These are phyloP conservation scores for Lates japonicus DNA, from an alignment of 2,797 vertebrate species.

Conservation along the genomic window DNA sequence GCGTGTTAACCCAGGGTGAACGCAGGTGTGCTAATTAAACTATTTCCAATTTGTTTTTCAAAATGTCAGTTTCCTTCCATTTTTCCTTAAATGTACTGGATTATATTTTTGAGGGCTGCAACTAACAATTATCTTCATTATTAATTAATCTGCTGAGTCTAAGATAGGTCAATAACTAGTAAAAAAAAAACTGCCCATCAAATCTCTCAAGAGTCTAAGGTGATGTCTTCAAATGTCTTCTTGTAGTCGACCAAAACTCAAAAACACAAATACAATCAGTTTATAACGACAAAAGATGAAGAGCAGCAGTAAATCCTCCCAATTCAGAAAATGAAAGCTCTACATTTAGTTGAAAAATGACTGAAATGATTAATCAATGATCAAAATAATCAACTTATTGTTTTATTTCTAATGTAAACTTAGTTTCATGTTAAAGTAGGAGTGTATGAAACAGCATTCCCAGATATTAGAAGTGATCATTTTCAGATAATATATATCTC, in stretches of 20 bases:
- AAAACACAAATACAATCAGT: neutral
- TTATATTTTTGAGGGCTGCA: neutral
- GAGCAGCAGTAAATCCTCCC: neutral
- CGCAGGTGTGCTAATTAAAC: slow-evolving; percentile 4
- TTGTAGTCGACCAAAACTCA: neutral
- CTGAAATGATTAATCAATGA: neutral
- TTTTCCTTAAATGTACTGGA: neutral
- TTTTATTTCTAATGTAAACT: neutral
- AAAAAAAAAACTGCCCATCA: neutral
- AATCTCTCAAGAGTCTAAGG: neutral
- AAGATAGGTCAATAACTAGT: neutral
- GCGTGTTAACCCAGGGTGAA: slow-evolving; percentile 10
- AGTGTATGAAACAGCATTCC: neutral
- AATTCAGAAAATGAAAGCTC: neutral
- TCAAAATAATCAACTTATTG: neutral
- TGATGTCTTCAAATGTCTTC: neutral
- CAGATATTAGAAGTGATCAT: neutral
- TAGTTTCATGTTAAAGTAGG: neutral
- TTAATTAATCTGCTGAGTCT: neutral
- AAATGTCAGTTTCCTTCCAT: neutral
- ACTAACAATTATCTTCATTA: neutral
- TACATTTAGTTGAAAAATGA: neutral
- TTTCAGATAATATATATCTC: neutral
- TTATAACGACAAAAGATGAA: neutral
- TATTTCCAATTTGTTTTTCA: slow-evolving; percentile 1